Percentiles rank a stretch among this genome's conserved stretches.
These are phyloP conservation scores for Equus quagga DNA, from an alignment of 2,113 vertebrate species.

Conservation along the genomic window DNA sequence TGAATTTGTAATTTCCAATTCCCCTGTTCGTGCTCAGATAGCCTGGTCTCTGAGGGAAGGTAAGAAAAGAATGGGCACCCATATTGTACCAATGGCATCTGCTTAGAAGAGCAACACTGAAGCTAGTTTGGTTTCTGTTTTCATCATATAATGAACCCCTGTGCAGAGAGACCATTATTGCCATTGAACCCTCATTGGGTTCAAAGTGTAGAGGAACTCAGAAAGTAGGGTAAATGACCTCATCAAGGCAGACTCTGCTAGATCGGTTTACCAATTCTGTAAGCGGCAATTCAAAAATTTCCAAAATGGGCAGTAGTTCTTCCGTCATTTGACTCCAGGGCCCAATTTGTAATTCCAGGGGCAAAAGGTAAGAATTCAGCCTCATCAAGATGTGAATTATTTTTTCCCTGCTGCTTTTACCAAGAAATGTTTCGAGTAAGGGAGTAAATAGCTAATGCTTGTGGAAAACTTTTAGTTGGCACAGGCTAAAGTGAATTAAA, in stretches of 20 bases:
- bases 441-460: neutral
- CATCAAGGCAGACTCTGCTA: neutral
- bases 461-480: slow-evolving; percentile 49
- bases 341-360: neutral
- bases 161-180: neutral
- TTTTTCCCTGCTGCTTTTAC: neutral
- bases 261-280: neutral
- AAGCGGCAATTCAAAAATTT: neutral
- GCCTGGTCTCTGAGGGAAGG: neutral
- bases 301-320: neutral
- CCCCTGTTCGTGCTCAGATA: neutral
- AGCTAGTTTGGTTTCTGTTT: neutral
- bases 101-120: neutral
- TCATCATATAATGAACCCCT: neutral
- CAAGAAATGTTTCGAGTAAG: slow-evolving; percentile 19
- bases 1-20: neutral
- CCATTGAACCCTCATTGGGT: neutral
- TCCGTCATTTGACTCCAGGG: neutral
- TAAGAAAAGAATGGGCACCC: neutral
- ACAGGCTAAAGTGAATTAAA: slow-evolving; percentile 43
- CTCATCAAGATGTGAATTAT: slow-evolving; percentile 21
- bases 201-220: no score
- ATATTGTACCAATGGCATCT: neutral
- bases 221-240: neutral
- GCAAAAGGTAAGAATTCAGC: neutral